Conservation (phyloP, 2,797 vertebrate genomes). For the Chrysolophus pictus region DNA sequence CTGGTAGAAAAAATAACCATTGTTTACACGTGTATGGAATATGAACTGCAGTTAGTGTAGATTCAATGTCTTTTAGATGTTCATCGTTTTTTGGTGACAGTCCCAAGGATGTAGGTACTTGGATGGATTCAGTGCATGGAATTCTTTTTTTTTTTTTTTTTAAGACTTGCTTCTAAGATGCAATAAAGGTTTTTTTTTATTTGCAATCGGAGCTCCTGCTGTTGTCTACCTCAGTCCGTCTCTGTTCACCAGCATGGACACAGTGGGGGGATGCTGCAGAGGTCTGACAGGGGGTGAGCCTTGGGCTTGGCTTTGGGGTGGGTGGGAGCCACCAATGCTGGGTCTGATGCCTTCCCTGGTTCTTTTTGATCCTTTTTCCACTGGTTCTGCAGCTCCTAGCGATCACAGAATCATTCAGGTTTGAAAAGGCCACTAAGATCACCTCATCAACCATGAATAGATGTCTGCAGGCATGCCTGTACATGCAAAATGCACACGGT, state of each 20-base stretch:
- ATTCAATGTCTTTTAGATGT: slow-evolving; percentile 16
- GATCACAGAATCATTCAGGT: background rate
- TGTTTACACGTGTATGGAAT: slow-evolving; percentile 32
- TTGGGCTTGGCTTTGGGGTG: background rate
- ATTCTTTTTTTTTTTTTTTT: background rate
- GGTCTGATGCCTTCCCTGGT: background rate
- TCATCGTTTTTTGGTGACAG: slow-evolving; percentile 53
- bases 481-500: too few relatives aligned
- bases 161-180: slow-evolving; percentile 61
- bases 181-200: slow-evolving; percentile 70
- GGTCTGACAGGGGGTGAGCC: too few relatives aligned
- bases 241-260: background rate
- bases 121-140: slow-evolving; percentile 67
- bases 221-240: background rate
- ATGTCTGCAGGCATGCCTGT: background rate
- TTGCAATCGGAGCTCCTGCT: slow-evolving; percentile 36
- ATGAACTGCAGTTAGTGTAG: slow-evolving; percentile 52
- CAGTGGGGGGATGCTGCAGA: background rate
- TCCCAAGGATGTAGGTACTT: slow-evolving; percentile 53
- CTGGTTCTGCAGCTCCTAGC: background rate
- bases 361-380: background rate
- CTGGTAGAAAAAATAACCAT: slow-evolving; percentile 39
- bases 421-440: too few relatives aligned
- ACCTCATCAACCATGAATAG: too few relatives aligned
- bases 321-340: background rate